Conservation (phyloP, 2,888 invertebrate species). For the Epistrophe eligans region DNA sequence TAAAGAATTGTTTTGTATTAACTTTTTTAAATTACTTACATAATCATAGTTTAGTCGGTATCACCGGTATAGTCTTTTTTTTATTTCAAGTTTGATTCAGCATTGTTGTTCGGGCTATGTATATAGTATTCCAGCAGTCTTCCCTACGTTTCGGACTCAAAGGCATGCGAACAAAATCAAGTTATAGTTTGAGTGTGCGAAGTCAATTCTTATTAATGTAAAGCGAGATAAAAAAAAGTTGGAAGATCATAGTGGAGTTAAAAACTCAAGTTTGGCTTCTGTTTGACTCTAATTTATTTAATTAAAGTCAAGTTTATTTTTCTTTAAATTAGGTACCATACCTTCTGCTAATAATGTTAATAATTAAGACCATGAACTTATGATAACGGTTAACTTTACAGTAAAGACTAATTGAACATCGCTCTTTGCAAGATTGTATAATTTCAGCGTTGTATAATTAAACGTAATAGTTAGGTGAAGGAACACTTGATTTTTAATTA, state of each 20-base stretch:
- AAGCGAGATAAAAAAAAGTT: slow-evolving; percentile 34
- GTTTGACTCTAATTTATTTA: slow-evolving; percentile 16
- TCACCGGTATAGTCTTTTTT: background rate
- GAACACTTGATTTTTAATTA: too few species aligned
- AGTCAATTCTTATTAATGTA: slow-evolving; percentile 30
- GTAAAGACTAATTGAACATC: too few species aligned
- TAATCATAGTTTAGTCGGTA: background rate
- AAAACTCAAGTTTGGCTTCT: slow-evolving; percentile 19
- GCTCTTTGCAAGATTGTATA: too few species aligned
- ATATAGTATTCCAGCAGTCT: slow-evolving; percentile 36
- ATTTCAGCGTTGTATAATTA: too few species aligned
- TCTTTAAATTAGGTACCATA: background rate
- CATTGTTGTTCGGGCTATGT: slow-evolving; percentile 6
- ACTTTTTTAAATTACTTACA: slow-evolving; percentile 28
- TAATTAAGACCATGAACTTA: too few species aligned
- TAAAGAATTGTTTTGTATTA: slow-evolving; percentile 7
- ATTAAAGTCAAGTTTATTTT: background rate
- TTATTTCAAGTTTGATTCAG: slow-evolving; percentile 1
- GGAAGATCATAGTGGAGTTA: slow-evolving; percentile 7
- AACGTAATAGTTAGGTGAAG: too few species aligned
- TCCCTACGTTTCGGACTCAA: background rate
- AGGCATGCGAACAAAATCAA: slow-evolving; percentile 7
- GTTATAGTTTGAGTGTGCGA: background rate
- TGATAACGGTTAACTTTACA: too few species aligned
- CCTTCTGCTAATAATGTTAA: too few species aligned